Conservation (phyloP, 2,113 vertebrate species). For the Baryphthengus martii region DNA sequence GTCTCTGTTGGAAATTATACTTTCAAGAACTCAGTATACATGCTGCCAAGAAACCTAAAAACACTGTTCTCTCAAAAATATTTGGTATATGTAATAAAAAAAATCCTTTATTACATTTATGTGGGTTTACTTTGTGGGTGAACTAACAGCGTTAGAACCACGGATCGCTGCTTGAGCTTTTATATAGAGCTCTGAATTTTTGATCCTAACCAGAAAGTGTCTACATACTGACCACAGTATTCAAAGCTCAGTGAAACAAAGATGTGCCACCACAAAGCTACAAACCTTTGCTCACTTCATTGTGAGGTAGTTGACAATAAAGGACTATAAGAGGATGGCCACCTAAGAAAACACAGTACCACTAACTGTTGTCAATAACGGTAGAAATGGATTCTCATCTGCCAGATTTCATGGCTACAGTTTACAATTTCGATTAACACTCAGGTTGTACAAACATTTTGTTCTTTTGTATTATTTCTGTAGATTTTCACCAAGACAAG, state of each 20-base stretch:
- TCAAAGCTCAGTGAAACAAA: background rate
- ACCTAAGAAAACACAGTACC: background rate
- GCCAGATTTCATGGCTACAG: background rate
- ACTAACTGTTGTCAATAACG: background rate
- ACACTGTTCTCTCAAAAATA: background rate
- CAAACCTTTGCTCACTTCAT: background rate
- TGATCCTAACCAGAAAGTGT: background rate
- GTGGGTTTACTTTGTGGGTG: background rate
- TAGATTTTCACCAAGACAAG: background rate
- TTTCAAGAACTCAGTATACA: background rate
- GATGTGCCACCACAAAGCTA: background rate
- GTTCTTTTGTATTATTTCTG: background rate
- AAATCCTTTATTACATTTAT: background rate
- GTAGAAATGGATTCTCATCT: background rate
- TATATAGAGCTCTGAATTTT: background rate
- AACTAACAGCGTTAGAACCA: background rate
- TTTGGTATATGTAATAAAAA: too few relatives aligned
- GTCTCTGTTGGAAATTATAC: background rate
- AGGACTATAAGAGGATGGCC: rapidly evolving
- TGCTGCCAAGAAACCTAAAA: background rate
- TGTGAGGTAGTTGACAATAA: background rate
- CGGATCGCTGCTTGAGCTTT: background rate
- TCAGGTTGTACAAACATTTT: background rate
- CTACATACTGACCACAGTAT: background rate
- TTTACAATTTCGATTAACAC: background rate